Evolutionary conservation across 2,888 invertebrate species (phyloP).

Genomic region (Pseudococcus viburni): DNA sequence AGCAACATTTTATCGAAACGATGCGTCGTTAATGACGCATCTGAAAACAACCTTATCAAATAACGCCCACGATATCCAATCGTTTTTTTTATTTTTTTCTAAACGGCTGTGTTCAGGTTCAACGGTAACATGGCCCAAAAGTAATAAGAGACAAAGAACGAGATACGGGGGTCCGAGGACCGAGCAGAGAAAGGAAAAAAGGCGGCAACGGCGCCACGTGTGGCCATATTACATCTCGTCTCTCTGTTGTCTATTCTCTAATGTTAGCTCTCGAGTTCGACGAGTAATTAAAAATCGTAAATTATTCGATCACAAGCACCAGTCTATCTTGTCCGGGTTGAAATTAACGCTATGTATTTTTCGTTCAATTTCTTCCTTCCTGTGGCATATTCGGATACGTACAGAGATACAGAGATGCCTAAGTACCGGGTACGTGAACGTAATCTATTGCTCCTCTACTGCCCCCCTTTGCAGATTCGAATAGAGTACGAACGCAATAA

Average conservation of each 20-base stretch:
- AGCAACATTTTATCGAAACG: constrained; percentile 50
- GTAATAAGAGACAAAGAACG: neutral
- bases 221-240: constrained; percentile 44
- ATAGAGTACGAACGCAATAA: neutral
- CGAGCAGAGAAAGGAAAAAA: constrained; percentile 4
- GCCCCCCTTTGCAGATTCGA: neutral
- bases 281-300: constrained; percentile 57
- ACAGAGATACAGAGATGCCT: neutral
- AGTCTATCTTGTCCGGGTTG: neutral
- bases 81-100: constrained; percentile 31
- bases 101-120: constrained; percentile 56
- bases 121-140: constrained; percentile 35
- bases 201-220: constrained; percentile 64
- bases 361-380: constrained; percentile 16
- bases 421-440: too few relatives aligned
- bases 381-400: neutral
- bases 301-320: constrained; percentile 28
- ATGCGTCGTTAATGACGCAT: constrained; percentile 59
- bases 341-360: neutral
- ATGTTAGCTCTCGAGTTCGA: constrained; percentile 28
- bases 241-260: neutral
- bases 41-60: constrained; percentile 54
- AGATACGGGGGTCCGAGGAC: neutral
- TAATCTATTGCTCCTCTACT: constrained; percentile 11
- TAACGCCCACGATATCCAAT: constrained; percentile 53